These are phyloP conservation scores for Stenodera caucasica DNA, from an alignment of 2,888 invertebrate genomes.

Conservation along the genomic window DNA sequence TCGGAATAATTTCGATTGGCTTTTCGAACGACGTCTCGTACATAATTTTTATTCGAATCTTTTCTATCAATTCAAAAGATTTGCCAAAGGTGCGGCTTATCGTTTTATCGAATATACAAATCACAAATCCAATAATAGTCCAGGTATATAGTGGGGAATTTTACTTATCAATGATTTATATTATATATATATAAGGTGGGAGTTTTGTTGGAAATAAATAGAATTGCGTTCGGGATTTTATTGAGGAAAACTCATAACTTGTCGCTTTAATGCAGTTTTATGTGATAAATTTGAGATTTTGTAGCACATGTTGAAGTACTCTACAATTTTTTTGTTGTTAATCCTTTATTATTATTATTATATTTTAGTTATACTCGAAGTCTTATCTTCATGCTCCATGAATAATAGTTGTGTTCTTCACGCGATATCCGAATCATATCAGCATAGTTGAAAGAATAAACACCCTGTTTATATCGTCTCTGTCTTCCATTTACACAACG, in stretches of 20 bases:
- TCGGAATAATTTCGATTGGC: no score
- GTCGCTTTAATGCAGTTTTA: no score
- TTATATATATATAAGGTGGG: no score
- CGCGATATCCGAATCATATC: conserved; percentile 29
- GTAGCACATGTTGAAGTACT: no score
- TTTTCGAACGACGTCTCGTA: background rate
- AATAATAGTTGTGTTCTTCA: conserved; percentile 15
- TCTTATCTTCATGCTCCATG: conserved; percentile 24
- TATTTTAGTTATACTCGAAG: background rate
- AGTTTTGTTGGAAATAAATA: background rate
- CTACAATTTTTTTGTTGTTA: background rate
- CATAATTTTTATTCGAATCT: background rate
- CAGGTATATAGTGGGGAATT: no score
- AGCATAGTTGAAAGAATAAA: conserved; percentile 35
- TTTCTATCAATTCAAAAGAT: background rate
- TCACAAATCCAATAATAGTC: background rate
- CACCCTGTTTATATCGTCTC: conserved; percentile 34
- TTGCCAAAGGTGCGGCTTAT: background rate
- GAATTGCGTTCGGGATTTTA: no score
- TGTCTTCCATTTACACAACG: conserved; percentile 23
- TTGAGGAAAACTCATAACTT: background rate
- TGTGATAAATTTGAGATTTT: no score
- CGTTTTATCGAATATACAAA: background rate
- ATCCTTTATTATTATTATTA: background rate
- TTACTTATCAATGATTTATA: no score